Conservation (phyloP, 2,113 vertebrate species). For the Oryctolagus cuniculus region DNA sequence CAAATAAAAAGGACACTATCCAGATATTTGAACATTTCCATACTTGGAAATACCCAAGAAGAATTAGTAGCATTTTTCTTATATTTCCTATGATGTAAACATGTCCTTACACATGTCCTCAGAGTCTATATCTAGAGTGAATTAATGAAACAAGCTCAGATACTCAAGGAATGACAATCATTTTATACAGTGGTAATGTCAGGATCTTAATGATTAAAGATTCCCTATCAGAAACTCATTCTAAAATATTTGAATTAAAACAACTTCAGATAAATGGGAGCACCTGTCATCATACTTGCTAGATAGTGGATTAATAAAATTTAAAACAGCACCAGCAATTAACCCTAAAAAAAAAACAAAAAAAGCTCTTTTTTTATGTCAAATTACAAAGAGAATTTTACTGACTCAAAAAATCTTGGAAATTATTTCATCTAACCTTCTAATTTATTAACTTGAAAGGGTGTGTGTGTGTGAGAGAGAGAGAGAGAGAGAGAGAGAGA, state of each 20-base stretch:
- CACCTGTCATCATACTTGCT: background rate
- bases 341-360: background rate
- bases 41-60: constrained; percentile 16
- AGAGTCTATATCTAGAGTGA: background rate
- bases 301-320: background rate
- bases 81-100: background rate
- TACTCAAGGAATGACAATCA: background rate
- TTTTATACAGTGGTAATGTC: constrained; percentile 28
- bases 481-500: too few species aligned
- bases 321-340: constrained; percentile 37
- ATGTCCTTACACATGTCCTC: background rate
- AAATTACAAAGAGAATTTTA: background rate
- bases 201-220: constrained; percentile 40
- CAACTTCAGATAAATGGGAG: constrained; percentile 14
- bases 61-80: constrained; percentile 11
- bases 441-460: background rate
- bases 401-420: background rate
- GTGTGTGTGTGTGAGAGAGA: too few species aligned
- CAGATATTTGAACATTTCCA: constrained; percentile 10
- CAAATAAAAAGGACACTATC: constrained; percentile 47
- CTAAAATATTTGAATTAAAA: constrained; percentile 49
- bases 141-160: background rate
- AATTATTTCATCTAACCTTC: constrained; percentile 1
- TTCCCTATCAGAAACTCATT: constrained; percentile 36
- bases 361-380: background rate